Evolutionary conservation across 2,113 vertebrate species (phyloP).

Genomic region (Bufo gargarizans): DNA sequence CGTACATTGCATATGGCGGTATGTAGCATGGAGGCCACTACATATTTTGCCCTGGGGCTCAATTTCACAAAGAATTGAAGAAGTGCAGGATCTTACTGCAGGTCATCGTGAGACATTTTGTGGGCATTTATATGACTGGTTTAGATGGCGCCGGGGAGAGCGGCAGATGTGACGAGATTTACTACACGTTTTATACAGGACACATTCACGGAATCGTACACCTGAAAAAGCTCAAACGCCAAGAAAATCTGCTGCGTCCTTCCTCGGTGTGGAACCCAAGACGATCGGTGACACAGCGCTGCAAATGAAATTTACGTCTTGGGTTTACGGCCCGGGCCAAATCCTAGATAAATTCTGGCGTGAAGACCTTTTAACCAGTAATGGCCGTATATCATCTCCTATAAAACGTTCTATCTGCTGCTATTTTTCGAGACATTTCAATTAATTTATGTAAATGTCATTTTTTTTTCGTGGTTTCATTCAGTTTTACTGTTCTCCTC

Average conservation of each 20-base stretch:
- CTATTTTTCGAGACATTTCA: constrained; percentile 25
- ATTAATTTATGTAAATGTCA: constrained; percentile 51
- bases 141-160: neutral
- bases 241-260: neutral
- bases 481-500: constrained; percentile 31
- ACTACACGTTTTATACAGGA: neutral
- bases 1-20: too few relatives aligned
- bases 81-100: neutral
- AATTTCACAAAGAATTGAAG: neutral
- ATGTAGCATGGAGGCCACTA: too few relatives aligned
- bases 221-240: neutral
- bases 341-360: constrained; percentile 13
- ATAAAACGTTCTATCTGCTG: constrained; percentile 9
- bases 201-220: neutral
- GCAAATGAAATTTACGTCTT: neutral
- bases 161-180: neutral
- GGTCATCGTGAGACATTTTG: neutral
- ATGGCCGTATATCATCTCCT: neutral
- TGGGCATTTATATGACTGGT: neutral
- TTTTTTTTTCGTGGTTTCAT: neutral
- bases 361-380: constrained; percentile 26
- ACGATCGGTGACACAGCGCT: constrained; percentile 11
- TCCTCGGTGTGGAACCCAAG: neutral
- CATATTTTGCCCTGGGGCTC: too few relatives aligned
- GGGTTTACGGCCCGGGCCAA: neutral